phyloP scores from a whole-genome alignment of 2,113 vertebrate genomes.

The Felis catus region DNA sequence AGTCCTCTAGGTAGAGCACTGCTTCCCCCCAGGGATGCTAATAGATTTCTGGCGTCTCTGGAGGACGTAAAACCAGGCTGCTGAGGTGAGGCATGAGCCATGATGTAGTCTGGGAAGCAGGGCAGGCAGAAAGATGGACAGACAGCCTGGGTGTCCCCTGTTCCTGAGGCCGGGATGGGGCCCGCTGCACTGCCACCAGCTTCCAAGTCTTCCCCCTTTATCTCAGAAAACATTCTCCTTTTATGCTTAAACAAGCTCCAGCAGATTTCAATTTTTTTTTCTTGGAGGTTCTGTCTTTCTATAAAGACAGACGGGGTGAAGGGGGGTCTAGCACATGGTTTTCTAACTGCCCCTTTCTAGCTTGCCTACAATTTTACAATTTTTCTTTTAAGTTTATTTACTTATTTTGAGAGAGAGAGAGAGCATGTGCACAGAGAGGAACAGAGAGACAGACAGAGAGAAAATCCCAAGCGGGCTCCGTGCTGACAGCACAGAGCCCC shows the following conservation, averaged over 20 bases:
- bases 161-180: background rate
- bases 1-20: background rate
- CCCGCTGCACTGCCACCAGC: too few species aligned
- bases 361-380: background rate
- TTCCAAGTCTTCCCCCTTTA: background rate
- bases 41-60: background rate
- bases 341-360: background rate
- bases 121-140: background rate
- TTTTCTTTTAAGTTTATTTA: background rate
- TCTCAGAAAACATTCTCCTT: background rate
- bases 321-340: rapidly evolving
- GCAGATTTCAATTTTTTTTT: background rate
- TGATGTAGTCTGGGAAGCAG: background rate
- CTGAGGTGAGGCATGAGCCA: rapidly evolving
- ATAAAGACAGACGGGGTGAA: background rate
- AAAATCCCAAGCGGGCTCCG: too few species aligned
- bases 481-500: too few species aligned
- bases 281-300: background rate
- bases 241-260: background rate
- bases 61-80: background rate
- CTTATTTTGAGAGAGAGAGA: too few species aligned
- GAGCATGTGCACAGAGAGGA: too few species aligned
- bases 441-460: too few species aligned
- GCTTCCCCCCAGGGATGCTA: background rate
- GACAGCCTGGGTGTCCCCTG: background rate